phyloP scores from a whole-genome alignment of 2,797 vertebrate species.

The Lutjanus argentimaculatus region DNA sequence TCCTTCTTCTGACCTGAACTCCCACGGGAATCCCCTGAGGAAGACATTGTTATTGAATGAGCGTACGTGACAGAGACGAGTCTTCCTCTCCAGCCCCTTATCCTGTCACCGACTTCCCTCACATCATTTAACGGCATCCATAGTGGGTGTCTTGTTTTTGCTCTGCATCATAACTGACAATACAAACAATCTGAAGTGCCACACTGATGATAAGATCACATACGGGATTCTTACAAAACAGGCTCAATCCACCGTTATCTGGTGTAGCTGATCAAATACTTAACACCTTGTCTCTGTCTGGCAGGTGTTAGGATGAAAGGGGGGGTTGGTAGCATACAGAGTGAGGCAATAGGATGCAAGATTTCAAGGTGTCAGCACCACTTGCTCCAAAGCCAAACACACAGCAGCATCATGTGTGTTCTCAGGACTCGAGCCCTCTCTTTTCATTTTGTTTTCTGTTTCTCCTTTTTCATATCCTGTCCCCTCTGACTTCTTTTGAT shows the following conservation, averaged over 20 bases:
- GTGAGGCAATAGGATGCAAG: constrained; percentile 64
- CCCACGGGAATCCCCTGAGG: constrained; percentile 11
- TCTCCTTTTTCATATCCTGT: constrained; percentile 10
- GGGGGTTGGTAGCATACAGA: constrained; percentile 8
- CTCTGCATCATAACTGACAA: constrained; percentile 56
- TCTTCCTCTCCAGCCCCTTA: constrained; percentile 27
- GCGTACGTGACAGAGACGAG: background rate
- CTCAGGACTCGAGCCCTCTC: constrained; percentile 12
- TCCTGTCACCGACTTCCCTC: constrained; percentile 27
- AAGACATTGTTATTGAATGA: constrained; percentile 27
- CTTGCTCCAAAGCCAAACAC: constrained; percentile 51
- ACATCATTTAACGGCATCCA: constrained; percentile 40
- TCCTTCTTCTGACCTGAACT: constrained; percentile 20
- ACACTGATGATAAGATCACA: constrained; percentile 61
- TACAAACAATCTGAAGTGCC: constrained; percentile 63
- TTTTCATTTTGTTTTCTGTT: constrained; percentile 45
- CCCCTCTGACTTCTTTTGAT: constrained; percentile 40
- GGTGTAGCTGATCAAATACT: constrained; percentile 62
- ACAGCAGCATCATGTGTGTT: constrained; percentile 45
- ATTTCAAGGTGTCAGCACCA: constrained; percentile 55
- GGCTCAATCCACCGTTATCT: constrained; percentile 48
- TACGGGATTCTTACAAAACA: constrained; percentile 52
- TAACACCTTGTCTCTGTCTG: constrained; percentile 45
- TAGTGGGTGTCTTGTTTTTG: constrained; percentile 44
- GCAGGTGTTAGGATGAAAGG: constrained; percentile 56